These are phyloP conservation scores for Phyllostomus hastatus DNA, from an alignment of 2,113 vertebrate genomes.

Conservation along the genomic window DNA sequence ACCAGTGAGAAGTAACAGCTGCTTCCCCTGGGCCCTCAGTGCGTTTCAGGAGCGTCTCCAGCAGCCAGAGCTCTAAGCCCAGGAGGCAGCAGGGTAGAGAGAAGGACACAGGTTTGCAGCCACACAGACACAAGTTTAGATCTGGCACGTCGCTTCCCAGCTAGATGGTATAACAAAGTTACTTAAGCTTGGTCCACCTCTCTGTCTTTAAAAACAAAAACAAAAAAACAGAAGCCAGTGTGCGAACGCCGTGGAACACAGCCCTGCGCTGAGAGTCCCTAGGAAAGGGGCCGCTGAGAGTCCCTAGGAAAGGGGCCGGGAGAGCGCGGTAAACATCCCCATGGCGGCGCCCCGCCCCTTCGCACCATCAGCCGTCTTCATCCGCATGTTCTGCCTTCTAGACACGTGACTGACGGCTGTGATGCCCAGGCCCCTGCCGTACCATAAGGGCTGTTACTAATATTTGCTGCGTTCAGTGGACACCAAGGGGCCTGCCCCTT, in stretches of 20 bases:
- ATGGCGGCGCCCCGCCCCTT: background rate
- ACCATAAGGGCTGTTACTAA: rapidly evolving
- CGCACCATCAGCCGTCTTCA: background rate
- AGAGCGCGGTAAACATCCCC: too few relatives aligned
- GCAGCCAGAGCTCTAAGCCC: background rate
- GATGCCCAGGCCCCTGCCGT: background rate
- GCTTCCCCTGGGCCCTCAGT: background rate
- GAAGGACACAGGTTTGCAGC: too few relatives aligned
- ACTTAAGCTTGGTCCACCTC: background rate
- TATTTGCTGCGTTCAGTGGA: background rate
- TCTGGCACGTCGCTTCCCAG: background rate
- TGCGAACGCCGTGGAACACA: background rate
- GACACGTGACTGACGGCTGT: background rate
- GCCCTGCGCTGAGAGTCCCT: rapidly evolving
- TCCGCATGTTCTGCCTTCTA: rapidly evolving
- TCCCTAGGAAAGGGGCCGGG: background rate
- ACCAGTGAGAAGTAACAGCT: background rate
- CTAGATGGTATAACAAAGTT: background rate
- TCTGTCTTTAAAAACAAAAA: background rate
- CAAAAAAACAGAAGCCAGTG: background rate
- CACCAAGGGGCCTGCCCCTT: background rate
- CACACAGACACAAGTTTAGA: background rate
- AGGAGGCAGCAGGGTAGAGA: background rate
- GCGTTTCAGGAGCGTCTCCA: rapidly evolving
- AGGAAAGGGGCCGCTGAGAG: background rate